A percentile compares a stretch with the other conserved stretches of the same genome.
Evolutionary conservation across 2,113 vertebrate species (phyloP).

Genomic region (Zosterops japonicus): DNA sequence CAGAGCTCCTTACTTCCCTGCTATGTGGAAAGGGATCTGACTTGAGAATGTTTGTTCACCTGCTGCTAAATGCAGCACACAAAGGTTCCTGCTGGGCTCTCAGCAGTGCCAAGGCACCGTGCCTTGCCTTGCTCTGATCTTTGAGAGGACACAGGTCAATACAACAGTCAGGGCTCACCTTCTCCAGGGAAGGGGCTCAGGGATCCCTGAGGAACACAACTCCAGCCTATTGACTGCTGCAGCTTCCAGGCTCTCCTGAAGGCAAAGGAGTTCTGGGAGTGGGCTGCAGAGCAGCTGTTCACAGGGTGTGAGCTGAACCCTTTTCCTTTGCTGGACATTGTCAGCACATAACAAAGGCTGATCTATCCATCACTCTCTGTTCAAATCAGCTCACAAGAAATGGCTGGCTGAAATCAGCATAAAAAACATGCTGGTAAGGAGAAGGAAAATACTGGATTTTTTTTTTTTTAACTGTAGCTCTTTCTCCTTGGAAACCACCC

Average conservation of each 20-base stretch:
- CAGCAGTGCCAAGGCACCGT: accelerated
- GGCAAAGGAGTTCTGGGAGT: background rate
- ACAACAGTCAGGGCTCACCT: background rate
- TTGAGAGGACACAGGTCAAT: background rate
- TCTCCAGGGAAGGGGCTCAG: background rate
- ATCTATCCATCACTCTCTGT: background rate
- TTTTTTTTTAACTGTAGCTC: background rate
- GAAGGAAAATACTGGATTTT: background rate
- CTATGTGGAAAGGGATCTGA: background rate
- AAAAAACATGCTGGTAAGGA: background rate
- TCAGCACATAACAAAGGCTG: background rate
- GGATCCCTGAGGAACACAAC: background rate
- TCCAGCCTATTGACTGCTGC: background rate
- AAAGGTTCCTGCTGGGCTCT: background rate
- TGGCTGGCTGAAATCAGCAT: background rate
- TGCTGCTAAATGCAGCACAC: background rate
- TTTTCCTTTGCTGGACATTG: background rate
- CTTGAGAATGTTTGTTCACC: background rate
- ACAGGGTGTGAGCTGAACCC: background rate
- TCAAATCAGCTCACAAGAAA: background rate
- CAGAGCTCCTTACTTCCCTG: background rate
- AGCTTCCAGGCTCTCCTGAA: background rate
- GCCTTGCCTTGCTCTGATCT: background rate
- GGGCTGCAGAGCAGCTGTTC: background rate
- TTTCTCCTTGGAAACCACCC: background rate